Evolutionary conservation across 2,888 invertebrate species (phyloP), one percentile per base, ranked within the genome.

Genomic region (Drosophila ustulata): DNA sequence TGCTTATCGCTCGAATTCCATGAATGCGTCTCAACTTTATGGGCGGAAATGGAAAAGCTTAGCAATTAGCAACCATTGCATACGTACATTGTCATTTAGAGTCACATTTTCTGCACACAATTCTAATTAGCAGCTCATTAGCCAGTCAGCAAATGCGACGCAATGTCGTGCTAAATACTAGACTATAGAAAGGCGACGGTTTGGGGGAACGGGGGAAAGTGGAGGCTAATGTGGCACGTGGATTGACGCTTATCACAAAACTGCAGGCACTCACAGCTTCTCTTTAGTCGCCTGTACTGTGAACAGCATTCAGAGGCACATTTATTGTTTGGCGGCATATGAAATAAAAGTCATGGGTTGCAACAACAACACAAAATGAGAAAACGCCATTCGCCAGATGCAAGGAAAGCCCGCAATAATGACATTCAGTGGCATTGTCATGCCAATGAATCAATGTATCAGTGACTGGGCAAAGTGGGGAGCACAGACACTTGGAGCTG

Each of bases 71-170:
- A 45, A 9, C 25, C 18, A 25, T 72, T 46, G 59, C 52, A 57
- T 47, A 26, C 45, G 34, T 43, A 50, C 34, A 73, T 65, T 78
- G 58, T 32, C 58, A 66, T 77, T 66, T 58, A 56, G 41, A 66
- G 72, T 66, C 50, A 37, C 73, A 67, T 41, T 62, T 63, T 39
- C 41, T 25, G 50, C 58, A 66, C 64, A 74, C 83, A 71, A 66
- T 57, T 71, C 82, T 84, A 82, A 82, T 82, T 82, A 82, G 85
- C 62, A 84, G 62, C 88, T 84, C 82, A 88, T 82, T 82, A 87
- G 82, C 73, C 82, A 68, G 65, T 64, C 71, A 67, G 71, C 51
- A 50, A 71, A 75, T 82, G 82, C 85, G 66, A 49, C 59, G 70
- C 76, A 85, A 76, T 69, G 66, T 46, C 50, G 46, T 7, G 9